phyloP scores from a whole-genome alignment of 2,888 invertebrate species.

The Zaprionus bogoriensis region DNA sequence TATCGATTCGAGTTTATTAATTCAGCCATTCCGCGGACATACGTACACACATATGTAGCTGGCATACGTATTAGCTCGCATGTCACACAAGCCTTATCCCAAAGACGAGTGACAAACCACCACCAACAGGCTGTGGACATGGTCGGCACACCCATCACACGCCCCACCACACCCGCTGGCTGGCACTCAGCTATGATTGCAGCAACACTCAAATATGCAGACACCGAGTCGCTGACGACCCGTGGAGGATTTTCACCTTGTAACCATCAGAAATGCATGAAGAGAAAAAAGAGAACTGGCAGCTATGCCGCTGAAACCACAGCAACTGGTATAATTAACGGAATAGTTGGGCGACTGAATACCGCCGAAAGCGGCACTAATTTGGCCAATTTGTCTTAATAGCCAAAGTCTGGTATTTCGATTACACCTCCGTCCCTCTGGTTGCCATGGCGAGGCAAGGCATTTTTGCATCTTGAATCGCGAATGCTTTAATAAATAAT shows the following conservation, averaged over 20 bases:
- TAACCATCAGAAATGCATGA: background rate
- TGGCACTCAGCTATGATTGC: slow-evolving; percentile 33
- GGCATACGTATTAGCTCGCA: slow-evolving; percentile 38
- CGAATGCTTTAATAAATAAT: too few relatives aligned
- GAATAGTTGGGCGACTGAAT: background rate
- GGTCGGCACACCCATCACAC: slow-evolving; percentile 36
- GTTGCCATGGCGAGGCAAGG: slow-evolving; percentile 4
- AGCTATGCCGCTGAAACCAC: slow-evolving; percentile 34
- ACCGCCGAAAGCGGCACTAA: slow-evolving; percentile 24
- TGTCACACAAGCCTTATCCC: slow-evolving; percentile 37
- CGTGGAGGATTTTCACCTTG: slow-evolving; percentile 40
- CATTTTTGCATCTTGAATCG: too few relatives aligned
- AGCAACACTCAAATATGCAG: slow-evolving; percentile 30
- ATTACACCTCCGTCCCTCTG: slow-evolving; percentile 8
- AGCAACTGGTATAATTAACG: slow-evolving; percentile 56
- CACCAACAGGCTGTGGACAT: slow-evolving; percentile 17
- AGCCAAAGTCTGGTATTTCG: slow-evolving; percentile 5
- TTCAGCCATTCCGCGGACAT: slow-evolving; percentile 7
- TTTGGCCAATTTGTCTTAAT: slow-evolving; percentile 36
- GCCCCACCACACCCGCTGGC: background rate
- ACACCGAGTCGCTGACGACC: slow-evolving; percentile 5
- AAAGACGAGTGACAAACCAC: slow-evolving; percentile 30
- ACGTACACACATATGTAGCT: background rate
- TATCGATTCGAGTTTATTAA: slow-evolving; percentile 29
- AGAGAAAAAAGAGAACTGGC: slow-evolving; percentile 6